A percentile compares a stretch with the other conserved stretches of the same genome.
These are phyloP conservation scores for Acanthopagrus latus DNA, from an alignment of 2,797 vertebrate species.

Conservation along the genomic window DNA sequence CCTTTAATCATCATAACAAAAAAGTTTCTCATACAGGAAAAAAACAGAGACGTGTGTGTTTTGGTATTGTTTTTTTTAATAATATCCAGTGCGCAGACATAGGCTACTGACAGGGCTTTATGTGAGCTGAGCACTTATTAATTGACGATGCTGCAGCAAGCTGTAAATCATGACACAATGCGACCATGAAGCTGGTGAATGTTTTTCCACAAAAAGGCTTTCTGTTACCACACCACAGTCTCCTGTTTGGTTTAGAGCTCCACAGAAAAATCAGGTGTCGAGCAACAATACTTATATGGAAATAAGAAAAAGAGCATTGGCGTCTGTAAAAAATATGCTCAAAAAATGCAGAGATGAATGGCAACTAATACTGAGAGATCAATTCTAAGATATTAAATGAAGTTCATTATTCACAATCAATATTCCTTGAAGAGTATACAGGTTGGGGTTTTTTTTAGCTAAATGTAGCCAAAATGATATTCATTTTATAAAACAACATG, in stretches of 20 bases:
- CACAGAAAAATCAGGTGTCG: background rate
- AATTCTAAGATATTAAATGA: slow-evolving; percentile 7
- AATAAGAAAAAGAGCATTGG: background rate
- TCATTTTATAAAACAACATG: background rate
- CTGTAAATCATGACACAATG: background rate
- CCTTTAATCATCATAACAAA: background rate
- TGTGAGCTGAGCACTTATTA: background rate
- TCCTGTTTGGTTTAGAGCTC: background rate
- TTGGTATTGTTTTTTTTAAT: background rate
- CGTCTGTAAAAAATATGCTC: background rate
- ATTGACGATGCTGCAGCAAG: background rate
- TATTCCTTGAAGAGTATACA: background rate
- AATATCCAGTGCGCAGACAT: background rate
- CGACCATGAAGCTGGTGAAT: background rate
- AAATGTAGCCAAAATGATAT: background rate
- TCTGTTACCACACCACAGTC: background rate
- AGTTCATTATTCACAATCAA: slow-evolving; percentile 6
- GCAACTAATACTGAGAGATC: slow-evolving; percentile 2
- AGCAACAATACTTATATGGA: background rate
- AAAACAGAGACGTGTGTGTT: background rate
- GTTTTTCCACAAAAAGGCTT: slow-evolving; percentile 4
- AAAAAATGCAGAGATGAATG: background rate
- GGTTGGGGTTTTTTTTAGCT: background rate
- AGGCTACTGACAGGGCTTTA: background rate
- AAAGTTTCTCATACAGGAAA: background rate